Conservation (phyloP, 2,888 invertebrate genomes). For the Steromphala cineraria region DNA sequence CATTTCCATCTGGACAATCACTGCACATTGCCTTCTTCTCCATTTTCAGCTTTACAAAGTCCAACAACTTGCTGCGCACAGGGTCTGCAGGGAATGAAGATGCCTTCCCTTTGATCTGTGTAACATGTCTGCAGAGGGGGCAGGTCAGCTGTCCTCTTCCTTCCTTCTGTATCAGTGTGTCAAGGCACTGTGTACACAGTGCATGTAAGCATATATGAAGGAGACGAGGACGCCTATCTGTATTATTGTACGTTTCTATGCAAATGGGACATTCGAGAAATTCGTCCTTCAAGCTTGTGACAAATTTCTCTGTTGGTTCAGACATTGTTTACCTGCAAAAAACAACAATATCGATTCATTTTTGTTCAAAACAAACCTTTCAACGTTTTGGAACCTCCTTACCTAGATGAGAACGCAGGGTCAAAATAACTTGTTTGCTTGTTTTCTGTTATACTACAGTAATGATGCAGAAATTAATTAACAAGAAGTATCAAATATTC, state of each 20-base stretch:
- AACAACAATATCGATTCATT: no score
- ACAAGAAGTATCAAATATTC: no score
- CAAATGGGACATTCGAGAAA: not conserved
- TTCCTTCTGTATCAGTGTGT: not conserved
- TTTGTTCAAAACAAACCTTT: no score
- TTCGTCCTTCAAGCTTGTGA: not conserved
- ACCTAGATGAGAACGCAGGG: no score
- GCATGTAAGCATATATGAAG: not conserved
- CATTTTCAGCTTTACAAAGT: not conserved
- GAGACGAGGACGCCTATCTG: not conserved
- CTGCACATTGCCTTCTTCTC: not conserved
- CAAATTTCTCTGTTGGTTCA: not conserved
- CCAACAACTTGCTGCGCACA: not conserved
- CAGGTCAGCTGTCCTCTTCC: not conserved
- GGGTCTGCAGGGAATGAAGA: not conserved
- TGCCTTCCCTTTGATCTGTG: not conserved
- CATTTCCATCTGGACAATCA: not conserved
- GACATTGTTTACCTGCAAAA: not conserved
- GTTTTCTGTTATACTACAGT: no score
- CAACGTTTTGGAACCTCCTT: no score
- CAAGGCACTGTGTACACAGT: not conserved
- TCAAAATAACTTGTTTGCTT: no score
- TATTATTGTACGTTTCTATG: not conserved
- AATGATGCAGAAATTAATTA: no score
- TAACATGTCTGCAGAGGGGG: not conserved